These are phyloP conservation scores for Eptesicus fuscus DNA, from an alignment of 2,113 vertebrate species.

Conservation along the genomic window DNA sequence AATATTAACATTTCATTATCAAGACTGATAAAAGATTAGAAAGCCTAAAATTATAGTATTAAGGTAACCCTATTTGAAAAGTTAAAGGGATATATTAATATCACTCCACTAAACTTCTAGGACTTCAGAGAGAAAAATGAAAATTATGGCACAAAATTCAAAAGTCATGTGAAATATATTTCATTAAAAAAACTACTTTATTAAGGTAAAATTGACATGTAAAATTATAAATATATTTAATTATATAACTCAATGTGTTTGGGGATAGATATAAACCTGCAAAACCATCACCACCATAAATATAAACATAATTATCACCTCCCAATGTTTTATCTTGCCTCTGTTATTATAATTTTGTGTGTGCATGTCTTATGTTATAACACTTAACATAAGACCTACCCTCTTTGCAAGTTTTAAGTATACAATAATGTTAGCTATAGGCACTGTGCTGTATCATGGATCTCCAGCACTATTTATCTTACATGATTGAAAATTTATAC, in stretches of 20 bases:
- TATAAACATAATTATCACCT: not conserved
- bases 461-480: not conserved
- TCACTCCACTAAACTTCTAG: not conserved
- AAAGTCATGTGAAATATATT: not conserved
- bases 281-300: not conserved
- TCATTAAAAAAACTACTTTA: not conserved
- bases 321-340: not conserved
- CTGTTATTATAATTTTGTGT: not conserved
- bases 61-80: not conserved
- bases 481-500: not conserved
- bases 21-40: not conserved
- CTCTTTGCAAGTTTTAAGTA: not conserved
- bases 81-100: not conserved
- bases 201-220: not conserved
- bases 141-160: slow-evolving; percentile 6
- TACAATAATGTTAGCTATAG: not conserved
- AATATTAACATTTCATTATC: not conserved
- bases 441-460: not conserved
- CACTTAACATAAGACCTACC: not conserved
- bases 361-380: not conserved
- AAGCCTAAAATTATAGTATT: not conserved
- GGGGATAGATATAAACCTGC: not conserved
- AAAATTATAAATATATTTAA: not conserved
- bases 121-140: not conserved
- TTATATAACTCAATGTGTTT: not conserved